Evolutionary conservation across 2,113 vertebrate species (phyloP).

Genomic region (Sarotherodon lohbergeri): DNA sequence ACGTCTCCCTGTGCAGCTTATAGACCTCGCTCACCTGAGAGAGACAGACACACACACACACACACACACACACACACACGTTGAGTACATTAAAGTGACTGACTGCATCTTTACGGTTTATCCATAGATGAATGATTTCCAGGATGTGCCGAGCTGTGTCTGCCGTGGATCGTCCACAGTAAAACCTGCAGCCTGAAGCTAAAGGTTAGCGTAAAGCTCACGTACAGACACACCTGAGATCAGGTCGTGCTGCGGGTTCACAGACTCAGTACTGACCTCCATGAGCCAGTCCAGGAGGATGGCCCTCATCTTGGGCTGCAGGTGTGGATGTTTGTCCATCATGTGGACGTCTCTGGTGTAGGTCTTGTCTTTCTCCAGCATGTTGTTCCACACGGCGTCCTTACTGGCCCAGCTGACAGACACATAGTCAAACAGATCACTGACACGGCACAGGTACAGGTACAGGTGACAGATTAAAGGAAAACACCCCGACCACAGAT

Average conservation of each 20-base stretch:
- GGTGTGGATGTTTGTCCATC: constrained; percentile 86
- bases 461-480: not conserved
- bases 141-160: rapidly evolving
- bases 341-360: constrained; percentile 82
- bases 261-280: constrained; percentile 78
- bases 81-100: not conserved
- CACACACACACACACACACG: not conserved
- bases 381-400: constrained; percentile 92
- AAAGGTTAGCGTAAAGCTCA: not conserved
- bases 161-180: not conserved
- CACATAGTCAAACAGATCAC: not conserved
- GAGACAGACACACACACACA: not conserved
- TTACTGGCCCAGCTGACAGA: constrained; percentile 86
- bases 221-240: not conserved
- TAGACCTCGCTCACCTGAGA: constrained; percentile 92
- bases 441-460: not conserved
- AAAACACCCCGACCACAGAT: not conserved
- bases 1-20: constrained; percentile 90
- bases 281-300: constrained; percentile 96
- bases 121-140: not conserved
- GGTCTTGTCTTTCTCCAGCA: constrained; percentile 84
- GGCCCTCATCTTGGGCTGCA: constrained; percentile 92
- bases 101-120: not conserved
- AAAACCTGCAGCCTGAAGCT: not conserved
- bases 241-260: not conserved